Conservation (phyloP, 2,888 invertebrate genomes). For the Luperina testacea region DNA sequence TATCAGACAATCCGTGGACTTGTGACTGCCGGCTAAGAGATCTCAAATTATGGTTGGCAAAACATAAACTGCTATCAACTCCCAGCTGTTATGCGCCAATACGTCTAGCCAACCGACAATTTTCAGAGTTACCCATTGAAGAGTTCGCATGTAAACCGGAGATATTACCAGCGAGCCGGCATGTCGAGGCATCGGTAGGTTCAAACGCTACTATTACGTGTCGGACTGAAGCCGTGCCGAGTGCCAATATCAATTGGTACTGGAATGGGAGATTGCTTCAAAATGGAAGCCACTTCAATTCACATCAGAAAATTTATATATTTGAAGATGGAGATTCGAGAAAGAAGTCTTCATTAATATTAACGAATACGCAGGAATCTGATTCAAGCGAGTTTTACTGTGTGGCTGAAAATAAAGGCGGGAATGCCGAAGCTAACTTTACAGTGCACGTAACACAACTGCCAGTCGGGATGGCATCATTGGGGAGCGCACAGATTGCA, state of each 20-base stretch:
- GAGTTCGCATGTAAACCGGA: slow-evolving; percentile 97
- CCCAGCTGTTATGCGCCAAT: slow-evolving; percentile 94
- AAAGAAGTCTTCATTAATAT: slow-evolving; percentile 93
- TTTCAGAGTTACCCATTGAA: slow-evolving; percentile 94
- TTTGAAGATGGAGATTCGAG: slow-evolving; percentile 94
- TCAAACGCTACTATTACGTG: slow-evolving; percentile 96
- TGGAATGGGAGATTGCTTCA: slow-evolving; percentile 94
- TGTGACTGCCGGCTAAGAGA: slow-evolving; percentile 96
- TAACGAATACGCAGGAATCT: slow-evolving; percentile 95
- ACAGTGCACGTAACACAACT: slow-evolving; percentile 95
- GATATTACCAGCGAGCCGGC: slow-evolving; percentile 93
- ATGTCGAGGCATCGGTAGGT: slow-evolving; percentile 94
- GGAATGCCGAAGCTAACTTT: slow-evolving; percentile 96
- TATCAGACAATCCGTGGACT: slow-evolving; percentile 97
- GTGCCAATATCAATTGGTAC: slow-evolving; percentile 95
- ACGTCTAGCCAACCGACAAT: slow-evolving; percentile 92
- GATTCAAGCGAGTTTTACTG: slow-evolving; percentile 96
- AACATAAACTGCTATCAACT: slow-evolving; percentile 94
- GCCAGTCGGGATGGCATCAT: slow-evolving; percentile 94
- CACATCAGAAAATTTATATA: slow-evolving; percentile 94
- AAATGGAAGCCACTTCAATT: slow-evolving; percentile 94
- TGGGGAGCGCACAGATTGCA: slow-evolving; percentile 96
- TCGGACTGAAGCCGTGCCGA: slow-evolving; percentile 94
- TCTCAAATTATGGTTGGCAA: slow-evolving; percentile 95
- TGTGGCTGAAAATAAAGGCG: slow-evolving; percentile 96